Evolutionary conservation across 2,888 invertebrate genomes (phyloP).

Genomic region (Plagodis dolabraria): DNA sequence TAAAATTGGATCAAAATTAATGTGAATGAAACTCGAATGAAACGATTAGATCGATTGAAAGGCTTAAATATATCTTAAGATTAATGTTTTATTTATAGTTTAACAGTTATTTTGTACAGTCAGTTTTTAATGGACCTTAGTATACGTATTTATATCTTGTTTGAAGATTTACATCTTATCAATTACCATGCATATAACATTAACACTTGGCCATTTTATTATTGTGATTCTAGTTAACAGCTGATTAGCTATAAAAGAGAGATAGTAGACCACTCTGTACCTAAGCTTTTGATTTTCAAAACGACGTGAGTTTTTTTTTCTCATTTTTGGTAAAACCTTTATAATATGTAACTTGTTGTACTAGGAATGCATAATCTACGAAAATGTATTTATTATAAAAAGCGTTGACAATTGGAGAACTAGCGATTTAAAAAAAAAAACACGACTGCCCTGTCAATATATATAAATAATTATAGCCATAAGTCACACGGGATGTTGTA

Average conservation of each 20-base stretch:
- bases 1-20: conserved; percentile 38
- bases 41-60: conserved; percentile 55
- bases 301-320: no score
- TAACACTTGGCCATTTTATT: conserved; percentile 7
- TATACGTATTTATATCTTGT: conserved; percentile 36
- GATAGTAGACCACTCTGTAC: background rate
- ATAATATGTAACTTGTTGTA: no score
- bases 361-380: no score
- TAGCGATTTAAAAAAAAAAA: no score
- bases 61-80: conserved; percentile 46
- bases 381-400: no score
- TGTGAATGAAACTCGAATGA: conserved; percentile 45
- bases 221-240: conserved; percentile 7
- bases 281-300: background rate
- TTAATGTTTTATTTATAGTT: conserved; percentile 20
- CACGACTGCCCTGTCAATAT: no score
- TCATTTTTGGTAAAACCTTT: no score
- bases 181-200: conserved; percentile 13
- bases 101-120: conserved; percentile 33
- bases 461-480: no score
- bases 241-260: background rate
- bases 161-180: conserved; percentile 17
- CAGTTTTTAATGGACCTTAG: conserved; percentile 31
- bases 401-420: no score
- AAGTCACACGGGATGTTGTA: no score